Conservation (phyloP, 2,113 vertebrate genomes). For the Perca schrenkii region DNA sequence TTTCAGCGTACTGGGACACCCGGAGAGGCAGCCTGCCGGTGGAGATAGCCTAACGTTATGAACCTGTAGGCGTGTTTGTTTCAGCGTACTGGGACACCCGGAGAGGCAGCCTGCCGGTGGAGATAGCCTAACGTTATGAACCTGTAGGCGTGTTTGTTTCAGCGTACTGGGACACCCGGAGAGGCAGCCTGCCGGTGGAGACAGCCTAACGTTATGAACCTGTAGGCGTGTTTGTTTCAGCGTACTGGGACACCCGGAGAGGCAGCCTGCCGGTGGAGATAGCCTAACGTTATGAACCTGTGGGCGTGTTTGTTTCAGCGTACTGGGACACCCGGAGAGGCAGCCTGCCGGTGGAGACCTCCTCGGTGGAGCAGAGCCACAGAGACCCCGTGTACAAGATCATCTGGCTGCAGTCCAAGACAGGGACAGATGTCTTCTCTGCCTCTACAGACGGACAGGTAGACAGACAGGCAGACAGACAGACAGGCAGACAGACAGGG, state of each 20-base stretch:
- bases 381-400: conserved; percentile 93
- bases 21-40: conserved; percentile 85
- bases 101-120: too few relatives aligned
- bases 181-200: too few relatives aligned
- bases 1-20: too few relatives aligned
- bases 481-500: neutral
- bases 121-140: too few relatives aligned
- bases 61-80: too few relatives aligned
- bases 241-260: too few relatives aligned
- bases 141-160: too few relatives aligned
- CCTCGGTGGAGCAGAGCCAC: conserved; percentile 91
- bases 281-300: neutral
- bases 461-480: neutral
- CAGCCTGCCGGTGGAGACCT: conserved; percentile 87
- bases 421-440: conserved; percentile 92
- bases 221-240: too few relatives aligned
- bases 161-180: too few relatives aligned
- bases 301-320: conserved; percentile 77
- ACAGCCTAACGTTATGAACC: too few relatives aligned
- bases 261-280: too few relatives aligned
- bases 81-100: too few relatives aligned
- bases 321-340: conserved; percentile 97
- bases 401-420: conserved; percentile 96
- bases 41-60: conserved; percentile 66
- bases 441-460: conserved; percentile 85